Base-by-base conservation (phyloP, 2,888 invertebrate species). In the Dryobotodes eremita region DNA sequence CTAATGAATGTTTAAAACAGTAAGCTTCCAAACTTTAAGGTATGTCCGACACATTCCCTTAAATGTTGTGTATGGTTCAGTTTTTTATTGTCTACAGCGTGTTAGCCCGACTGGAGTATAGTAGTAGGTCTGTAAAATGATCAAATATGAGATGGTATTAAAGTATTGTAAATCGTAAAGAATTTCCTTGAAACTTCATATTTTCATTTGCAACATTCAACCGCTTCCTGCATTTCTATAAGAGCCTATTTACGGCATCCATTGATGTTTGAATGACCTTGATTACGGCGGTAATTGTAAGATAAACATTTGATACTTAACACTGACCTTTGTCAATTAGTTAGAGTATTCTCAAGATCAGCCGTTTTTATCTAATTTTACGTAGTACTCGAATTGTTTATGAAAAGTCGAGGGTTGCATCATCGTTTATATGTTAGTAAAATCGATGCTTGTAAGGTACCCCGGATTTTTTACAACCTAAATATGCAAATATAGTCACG, bases 261-360 rank as follows among this genome's bases (percentile, higher is more conserved):
- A 92, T 92, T 90, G 80, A 85, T 88, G 69, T 80, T 61, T 69
- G 66, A 79, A 71, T 82, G 83, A 73, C 96, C 95, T 95, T 95
- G 94, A 94, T 94, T 89, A 88, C 87, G 83, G 80, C 90, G 92
- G 90, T 93, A 95, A 95, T 94, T 94, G 93, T 92, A 90, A 92
- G 92, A 90, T 93, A 95, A 95, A 96, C 92, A 95, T 90, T 88
- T 57, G 87, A 89, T 92, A 93, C 93, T 94, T 91, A 89, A 89
- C 86, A 89, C 77, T 93, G 95, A 95, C 96, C 96, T 96, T 93
- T 93, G 89, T 91, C 92, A 92, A 94, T 94, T 93, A 92, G 91
- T 93, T 91, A 92, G 91, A 91, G 89, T 92, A 90, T 86, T 88
- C 85, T 90, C 89, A 91, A 92, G 90, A 90, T 87, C 90, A 89